A percentile compares a stretch with the other conserved stretches of the same genome.
These are phyloP conservation scores for Drosophila anomalata DNA, from an alignment of 2,888 invertebrate genomes.

Conservation along the genomic window DNA sequence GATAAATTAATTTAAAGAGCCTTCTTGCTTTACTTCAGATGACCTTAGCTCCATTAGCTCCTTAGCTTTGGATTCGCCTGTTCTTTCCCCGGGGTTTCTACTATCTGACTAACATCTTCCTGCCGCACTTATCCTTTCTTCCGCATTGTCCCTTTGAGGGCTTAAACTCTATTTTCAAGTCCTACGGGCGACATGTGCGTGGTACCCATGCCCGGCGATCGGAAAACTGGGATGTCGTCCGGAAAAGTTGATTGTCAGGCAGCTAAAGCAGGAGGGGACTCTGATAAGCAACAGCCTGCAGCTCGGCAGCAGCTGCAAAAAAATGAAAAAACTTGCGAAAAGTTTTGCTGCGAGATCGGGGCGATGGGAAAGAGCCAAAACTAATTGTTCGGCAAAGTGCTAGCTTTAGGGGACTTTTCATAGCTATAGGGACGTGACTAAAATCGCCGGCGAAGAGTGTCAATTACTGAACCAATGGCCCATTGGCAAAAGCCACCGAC, in stretches of 20 bases:
- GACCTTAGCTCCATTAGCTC: background rate
- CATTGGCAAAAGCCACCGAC: constrained; percentile 45
- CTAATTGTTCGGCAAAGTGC: constrained; percentile 72
- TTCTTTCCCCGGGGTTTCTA: background rate
- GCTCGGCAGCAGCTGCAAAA: constrained; percentile 19
- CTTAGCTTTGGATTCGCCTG: background rate
- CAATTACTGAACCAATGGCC: constrained; percentile 68
- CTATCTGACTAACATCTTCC: background rate
- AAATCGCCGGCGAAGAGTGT: constrained; percentile 58
- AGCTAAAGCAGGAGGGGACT: constrained; percentile 20
- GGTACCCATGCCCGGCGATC: constrained; percentile 2
- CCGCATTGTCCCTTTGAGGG: constrained; percentile 54
- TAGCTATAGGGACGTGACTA: constrained; percentile 67
- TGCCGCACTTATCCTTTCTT: constrained; percentile 23
- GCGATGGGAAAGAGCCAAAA: constrained; percentile 47
- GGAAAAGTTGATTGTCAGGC: constrained; percentile 27
- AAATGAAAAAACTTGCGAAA: constrained; percentile 52
- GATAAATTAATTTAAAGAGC: background rate
- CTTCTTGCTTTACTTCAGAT: background rate
- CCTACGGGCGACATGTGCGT: constrained; percentile 32
- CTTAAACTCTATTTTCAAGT: constrained; percentile 41
- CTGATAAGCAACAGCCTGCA: constrained; percentile 57
- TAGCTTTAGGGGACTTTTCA: too few relatives aligned
- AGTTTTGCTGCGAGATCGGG: constrained; percentile 38
- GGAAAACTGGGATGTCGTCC: constrained; percentile 21